These are phyloP conservation scores for Scartelaos histophorus DNA, from an alignment of 2,113 vertebrate genomes.

Conservation along the genomic window DNA sequence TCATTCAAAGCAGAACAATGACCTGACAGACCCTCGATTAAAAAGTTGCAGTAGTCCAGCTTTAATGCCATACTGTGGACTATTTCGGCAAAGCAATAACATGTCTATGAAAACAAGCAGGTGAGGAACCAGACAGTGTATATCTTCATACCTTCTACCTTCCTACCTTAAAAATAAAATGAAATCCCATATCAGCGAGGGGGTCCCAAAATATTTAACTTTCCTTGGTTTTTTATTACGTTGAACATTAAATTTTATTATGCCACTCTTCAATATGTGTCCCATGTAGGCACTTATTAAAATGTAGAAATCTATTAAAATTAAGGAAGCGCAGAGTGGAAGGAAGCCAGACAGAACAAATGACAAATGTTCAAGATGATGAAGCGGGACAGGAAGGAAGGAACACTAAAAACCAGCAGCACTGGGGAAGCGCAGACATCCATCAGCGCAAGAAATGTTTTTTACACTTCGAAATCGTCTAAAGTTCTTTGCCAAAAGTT, in stretches of 20 bases:
- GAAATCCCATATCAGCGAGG: neutral
- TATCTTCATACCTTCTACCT: no score
- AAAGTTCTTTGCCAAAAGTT: neutral
- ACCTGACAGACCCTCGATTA: no score
- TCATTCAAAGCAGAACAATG: no score
- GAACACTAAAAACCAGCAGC: neutral
- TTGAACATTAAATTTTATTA: slow-evolving; percentile 8
- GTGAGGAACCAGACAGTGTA: no score
- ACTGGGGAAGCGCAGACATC: neutral
- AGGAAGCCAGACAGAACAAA: slow-evolving; percentile 1
- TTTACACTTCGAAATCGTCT: neutral
- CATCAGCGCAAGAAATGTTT: neutral
- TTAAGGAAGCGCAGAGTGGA: neutral
- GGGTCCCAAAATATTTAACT: neutral
- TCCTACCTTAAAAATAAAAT: neutral
- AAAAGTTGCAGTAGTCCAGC: no score
- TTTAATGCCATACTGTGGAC: no score
- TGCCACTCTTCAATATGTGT: neutral
- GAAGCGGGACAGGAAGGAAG: neutral
- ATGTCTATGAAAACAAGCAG: no score
- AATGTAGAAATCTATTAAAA: slow-evolving; percentile 6
- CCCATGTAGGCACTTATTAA: neutral
- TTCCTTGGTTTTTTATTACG: slow-evolving; percentile 4
- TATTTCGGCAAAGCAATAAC: no score
- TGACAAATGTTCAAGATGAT: neutral